These are phyloP conservation scores for Tenebrio molitor DNA, from an alignment of 1,140 invertebrate genomes.

Conservation along the genomic window DNA sequence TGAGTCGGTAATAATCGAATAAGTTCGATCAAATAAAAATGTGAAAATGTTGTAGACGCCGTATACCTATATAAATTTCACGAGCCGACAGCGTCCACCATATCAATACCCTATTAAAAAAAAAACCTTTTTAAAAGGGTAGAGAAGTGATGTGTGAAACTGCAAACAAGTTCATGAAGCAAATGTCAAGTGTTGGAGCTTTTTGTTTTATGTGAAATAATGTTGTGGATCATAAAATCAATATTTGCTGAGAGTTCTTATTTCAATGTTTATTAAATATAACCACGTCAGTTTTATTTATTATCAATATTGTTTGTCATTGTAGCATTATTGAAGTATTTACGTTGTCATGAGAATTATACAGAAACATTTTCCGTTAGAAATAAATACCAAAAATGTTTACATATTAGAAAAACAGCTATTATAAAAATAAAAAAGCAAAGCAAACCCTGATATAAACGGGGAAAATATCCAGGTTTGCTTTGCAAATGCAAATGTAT, in stretches of 20 bases:
- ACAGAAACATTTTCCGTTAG: no score
- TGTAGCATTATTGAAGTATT: background rate
- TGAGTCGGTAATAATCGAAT: background rate
- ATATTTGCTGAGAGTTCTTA: slow-evolving; percentile 31
- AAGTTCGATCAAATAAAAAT: no score
- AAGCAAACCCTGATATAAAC: no score
- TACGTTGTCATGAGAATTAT: no score
- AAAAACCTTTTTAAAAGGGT: slow-evolving; percentile 37
- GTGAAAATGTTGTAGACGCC: no score
- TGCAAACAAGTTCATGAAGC: slow-evolving; percentile 17
- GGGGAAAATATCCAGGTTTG: no score
- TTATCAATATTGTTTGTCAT: background rate
- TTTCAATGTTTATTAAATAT: background rate
- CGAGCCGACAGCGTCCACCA: background rate
- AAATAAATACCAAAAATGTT: no score
- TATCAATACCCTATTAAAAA: slow-evolving; percentile 16
- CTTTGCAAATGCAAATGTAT: no score
- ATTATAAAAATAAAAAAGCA: no score
- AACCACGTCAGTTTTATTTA: background rate
- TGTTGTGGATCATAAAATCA: slow-evolving; percentile 27
- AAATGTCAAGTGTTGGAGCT: slow-evolving; percentile 38
- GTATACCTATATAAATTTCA: no score
- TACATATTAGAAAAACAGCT: no score
- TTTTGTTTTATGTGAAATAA: slow-evolving; percentile 7
- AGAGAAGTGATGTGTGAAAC: slow-evolving; percentile 28